phyloP scores from a whole-genome alignment of 2,888 invertebrate species.

The Sepiola atlantica region DNA sequence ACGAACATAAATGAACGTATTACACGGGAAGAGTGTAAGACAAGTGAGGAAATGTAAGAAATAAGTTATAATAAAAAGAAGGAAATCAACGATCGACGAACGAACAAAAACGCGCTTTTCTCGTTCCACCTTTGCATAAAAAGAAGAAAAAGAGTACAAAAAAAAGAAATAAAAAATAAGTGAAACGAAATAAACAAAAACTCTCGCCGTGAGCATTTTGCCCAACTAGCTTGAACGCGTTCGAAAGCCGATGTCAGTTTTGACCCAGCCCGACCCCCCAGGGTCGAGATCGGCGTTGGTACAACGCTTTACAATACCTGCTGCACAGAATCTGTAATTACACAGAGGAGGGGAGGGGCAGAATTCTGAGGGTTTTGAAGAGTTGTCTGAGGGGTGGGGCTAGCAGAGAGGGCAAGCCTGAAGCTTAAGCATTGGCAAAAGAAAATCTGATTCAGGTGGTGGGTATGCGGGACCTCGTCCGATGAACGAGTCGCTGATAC shows the following conservation, averaged over 20 bases:
- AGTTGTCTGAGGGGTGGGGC: background rate
- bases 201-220: background rate
- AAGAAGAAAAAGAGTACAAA: background rate
- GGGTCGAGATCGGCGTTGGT: background rate
- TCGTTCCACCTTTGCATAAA: background rate
- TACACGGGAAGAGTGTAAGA: background rate
- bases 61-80: background rate
- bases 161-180: background rate
- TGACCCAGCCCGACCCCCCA: background rate
- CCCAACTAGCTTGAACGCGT: background rate
- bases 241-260: background rate
- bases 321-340: background rate
- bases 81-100: background rate
- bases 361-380: background rate
- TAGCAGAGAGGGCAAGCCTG: background rate
- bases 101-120: background rate
- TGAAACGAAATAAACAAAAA: too few relatives aligned
- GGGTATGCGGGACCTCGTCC: background rate
- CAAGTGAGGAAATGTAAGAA: background rate
- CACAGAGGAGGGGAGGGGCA: background rate
- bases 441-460: background rate
- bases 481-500: background rate
- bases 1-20: background rate
- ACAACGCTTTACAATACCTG: background rate
- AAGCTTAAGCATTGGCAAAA: background rate